phyloP scores from a whole-genome alignment of 2,888 invertebrate genomes.

The Metacarcinus magister region DNA sequence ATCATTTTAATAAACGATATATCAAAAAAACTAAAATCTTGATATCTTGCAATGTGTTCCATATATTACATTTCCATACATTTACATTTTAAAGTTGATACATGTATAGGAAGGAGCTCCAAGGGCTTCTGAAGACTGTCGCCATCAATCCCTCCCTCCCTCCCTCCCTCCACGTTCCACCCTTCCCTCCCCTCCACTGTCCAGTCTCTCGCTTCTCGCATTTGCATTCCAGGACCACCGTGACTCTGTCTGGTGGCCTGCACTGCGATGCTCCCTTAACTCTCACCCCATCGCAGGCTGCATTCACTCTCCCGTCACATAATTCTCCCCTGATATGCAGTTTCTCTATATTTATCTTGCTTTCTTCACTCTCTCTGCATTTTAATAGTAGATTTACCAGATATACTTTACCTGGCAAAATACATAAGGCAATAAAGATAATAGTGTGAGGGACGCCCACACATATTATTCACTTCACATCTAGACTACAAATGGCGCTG shows the following conservation, averaged over 20 bases:
- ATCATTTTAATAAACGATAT: no score
- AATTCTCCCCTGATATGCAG: neutral
- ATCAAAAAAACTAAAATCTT: no score
- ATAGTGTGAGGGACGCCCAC: neutral
- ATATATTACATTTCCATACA: neutral
- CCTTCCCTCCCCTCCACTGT: neutral
- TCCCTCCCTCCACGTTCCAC: constrained; percentile 29
- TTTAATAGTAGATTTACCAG: neutral
- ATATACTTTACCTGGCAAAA: neutral
- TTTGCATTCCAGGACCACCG: constrained; percentile 31
- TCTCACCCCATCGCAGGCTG: neutral
- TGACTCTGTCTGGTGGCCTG: constrained; percentile 14
- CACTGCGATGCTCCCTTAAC: constrained; percentile 1
- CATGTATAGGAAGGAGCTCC: neutral
- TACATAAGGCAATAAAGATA: neutral
- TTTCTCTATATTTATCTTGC: constrained; percentile 39
- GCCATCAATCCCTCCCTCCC: neutral
- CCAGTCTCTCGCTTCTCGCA: neutral
- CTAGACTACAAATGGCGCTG: neutral
- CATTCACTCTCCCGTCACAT: neutral
- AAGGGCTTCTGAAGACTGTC: neutral
- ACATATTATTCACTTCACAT: neutral
- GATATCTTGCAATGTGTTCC: neutral
- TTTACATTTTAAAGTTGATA: neutral
- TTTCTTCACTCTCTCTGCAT: neutral